Evolutionary conservation across 64 coral and sea anemone genomes (phyloP), one percentile per base, ranked within the genome.

Genomic region (Porites lutea): DNA sequence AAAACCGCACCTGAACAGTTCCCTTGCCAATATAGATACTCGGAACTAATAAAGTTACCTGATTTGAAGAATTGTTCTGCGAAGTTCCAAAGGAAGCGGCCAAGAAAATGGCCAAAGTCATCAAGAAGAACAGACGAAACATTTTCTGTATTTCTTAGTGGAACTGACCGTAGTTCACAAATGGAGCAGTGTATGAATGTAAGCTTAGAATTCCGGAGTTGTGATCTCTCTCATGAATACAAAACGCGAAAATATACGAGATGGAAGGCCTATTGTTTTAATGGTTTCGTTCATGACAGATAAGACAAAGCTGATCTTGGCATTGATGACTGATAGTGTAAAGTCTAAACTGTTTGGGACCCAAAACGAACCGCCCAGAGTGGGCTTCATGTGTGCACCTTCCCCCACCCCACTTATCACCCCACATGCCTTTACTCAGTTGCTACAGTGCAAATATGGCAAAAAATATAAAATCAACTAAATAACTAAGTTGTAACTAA

Each of bases 61-160:
- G 23, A 15, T 75, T 75, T 19, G 47, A 10, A 49, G 72, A 48
- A 7, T 51, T 75, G 11, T 75, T 75, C 72, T 75, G 72, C 16
- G 13, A 75, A 6, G 8, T 75, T 74, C 44, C 72, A 0, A 75
- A 52, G 46, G 72, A 75, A 75, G 45, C 54, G 54, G 54, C 48
- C 72, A 75, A 75, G 13, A 75, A 75, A 75, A 75, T 16, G 72
- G 72, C 72, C 1, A 75, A 47, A 51, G 47, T 47, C 5, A 75
- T 5, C 72, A 75, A 45, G 15, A 75, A 75, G 47, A 75, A 52
- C 15, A 75, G 18, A 1, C 72, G 72, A 51, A 75, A 75, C 72
- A 75, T 75, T 48, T 75, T 37, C 27, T 0, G 27, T 37, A 0
- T 75, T 47, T 50, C 46, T 19, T 4, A 52, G 2, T 3, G 10